Percentiles rank a stretch among this genome's conserved stretches.
Evolutionary conservation across 2,797 vertebrate species (phyloP).

Genomic region (Echiichthys vipera): DNA sequence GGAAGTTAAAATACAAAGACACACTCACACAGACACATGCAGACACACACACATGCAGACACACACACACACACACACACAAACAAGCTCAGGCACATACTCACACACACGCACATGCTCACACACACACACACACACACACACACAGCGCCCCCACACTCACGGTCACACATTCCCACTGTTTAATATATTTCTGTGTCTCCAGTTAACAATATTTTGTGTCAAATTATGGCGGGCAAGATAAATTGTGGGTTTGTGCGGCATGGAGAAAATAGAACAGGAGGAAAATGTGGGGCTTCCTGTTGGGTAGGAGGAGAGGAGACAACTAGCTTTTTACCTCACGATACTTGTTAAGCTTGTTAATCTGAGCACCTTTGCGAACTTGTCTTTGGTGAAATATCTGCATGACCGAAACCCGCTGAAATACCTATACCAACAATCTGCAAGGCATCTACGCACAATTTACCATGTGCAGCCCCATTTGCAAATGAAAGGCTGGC

Average conservation of each 20-base stretch:
- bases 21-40: conserved; percentile 17
- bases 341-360: conserved; percentile 66
- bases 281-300: conserved; percentile 63
- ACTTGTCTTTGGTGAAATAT: conserved; percentile 47
- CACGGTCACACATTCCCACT: conserved; percentile 71
- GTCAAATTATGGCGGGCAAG: conserved; percentile 83
- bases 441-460: conserved; percentile 27
- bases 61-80: conserved; percentile 58
- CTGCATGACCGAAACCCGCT: conserved; percentile 46
- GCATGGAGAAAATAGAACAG: conserved; percentile 71
- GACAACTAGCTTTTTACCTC: conserved; percentile 64
- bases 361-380: conserved; percentile 60
- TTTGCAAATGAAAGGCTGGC: conserved; percentile 53
- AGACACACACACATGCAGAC: background rate
- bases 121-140: conserved; percentile 46
- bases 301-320: conserved; percentile 38
- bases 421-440: conserved; percentile 38
- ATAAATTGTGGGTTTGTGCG: conserved; percentile 80
- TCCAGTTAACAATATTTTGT: conserved; percentile 84
- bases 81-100: conserved; percentile 44
- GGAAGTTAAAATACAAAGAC: conserved; percentile 59
- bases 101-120: background rate
- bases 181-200: conserved; percentile 83
- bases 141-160: conserved; percentile 61
- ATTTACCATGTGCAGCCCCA: conserved; percentile 3